Evolutionary conservation across 2,113 vertebrate genomes (phyloP), one percentile per base, ranked within the genome.

Genomic region (Tonatia bakeri): DNA sequence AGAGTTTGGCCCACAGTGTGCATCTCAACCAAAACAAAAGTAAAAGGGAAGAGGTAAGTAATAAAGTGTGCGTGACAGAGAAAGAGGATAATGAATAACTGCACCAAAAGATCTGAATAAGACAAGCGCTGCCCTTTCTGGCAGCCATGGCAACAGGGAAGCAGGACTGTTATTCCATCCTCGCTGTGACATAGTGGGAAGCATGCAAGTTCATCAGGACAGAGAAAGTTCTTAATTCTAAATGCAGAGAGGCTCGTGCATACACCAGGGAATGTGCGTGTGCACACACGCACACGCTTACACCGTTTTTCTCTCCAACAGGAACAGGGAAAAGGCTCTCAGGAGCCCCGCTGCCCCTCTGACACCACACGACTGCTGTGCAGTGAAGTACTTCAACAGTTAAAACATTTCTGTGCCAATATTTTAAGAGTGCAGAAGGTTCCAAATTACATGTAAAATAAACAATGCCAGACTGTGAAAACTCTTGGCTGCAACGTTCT

Each of bases 391-490:
- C 98, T 98, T 98, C 96, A 98, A 98, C 97, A 98, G 98, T 98
- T 98, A 98, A 99, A 97, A 98, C 98, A 98, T 98, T 98, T 98
- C 97, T 98, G 98, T 98, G 98, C 98, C 98, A 99, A 98, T 98
- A 98, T 98, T 99, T 99, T 99, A 99, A 98, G 98, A 98, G 98
- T 98, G 98, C 98, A 99, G 98, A 98, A 98, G 98, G 98, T 98
- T 99, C 98, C 98, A 99, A 99, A 99, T 98, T 99, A 98, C 98
- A 98, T 98, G 98, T 98, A 99, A 98, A 98, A 98, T 98, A 99
- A 99, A 99, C 98, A 99, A 98, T 98, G 98, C 98, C 98, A 98
- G 98, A 98, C 98, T 98, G 98, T 99, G 98, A 99, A 99, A 98
- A 98, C 98, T 98, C 97, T 98, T 98, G 98, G 98, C 98, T 99